Evolutionary conservation across 2,888 invertebrate species (phyloP), one percentile per base, ranked within the genome.

Genomic region (Sphaeridia pumilis): DNA sequence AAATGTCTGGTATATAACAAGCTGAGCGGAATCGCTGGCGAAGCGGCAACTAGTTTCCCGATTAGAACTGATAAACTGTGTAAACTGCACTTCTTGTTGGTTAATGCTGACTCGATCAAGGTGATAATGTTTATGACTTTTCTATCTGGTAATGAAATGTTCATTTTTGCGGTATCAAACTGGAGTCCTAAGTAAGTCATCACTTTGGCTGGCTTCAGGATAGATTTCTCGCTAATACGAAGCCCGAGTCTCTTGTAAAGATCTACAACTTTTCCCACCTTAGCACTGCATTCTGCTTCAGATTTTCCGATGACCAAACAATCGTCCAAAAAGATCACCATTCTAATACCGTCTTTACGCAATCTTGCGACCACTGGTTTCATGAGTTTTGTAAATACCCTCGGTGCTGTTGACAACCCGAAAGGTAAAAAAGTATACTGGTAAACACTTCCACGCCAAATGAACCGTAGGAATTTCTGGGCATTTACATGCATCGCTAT

Each of bases 1-100:
- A 59, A 24, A n/a, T n/a, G 14, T 28, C 49, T 44, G 0, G 52
- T 54, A 38, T 54, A 47, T 12, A 58, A 17, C 10, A 38, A 2
- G 2, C 55, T 46, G 38, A 53, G 55, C 3, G 12, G 35, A 17
- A 57, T 22, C 1, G 50, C 50, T 20, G 57, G 57, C 1, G 21
- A 22, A 1, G 50, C 55, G 10, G 56, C 26, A 31, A 58, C 41
- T 10, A 56, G 26, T 42, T 36, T 42, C 4, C 49, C 49, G 14
- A 25, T 21, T 22, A 49, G 2, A 22, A 42, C 26, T 28, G 49
- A 12, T 21, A 49, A 21, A 5, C 10, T 20, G 12, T 26, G 42
- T 10, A 49, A 22, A 17, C 4, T 42, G 7, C 17, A 25, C 21
- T 17, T n/a, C 5, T 1, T 38, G 7, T 26, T 38, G 7, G 21